A percentile compares a stretch with the other conserved stretches of the same genome.
Evolutionary conservation across 2,113 vertebrate genomes (phyloP).

Genomic region (Peromyscus maniculatus): DNA sequence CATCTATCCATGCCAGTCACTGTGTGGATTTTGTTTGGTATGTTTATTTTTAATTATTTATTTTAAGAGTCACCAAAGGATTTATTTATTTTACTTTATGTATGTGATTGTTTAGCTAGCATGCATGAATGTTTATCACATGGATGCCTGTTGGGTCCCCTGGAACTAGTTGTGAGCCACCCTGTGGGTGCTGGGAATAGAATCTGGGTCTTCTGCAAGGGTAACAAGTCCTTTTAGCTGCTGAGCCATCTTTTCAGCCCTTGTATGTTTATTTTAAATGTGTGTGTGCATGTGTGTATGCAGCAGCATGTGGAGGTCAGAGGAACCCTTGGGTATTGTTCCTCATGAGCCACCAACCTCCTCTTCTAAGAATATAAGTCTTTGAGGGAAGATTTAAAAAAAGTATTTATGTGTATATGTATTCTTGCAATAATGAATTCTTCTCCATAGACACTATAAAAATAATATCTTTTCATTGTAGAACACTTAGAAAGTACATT

Average conservation of each 20-base stretch:
- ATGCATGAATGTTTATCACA: background rate
- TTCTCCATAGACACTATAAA: background rate
- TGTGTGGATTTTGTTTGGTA: background rate
- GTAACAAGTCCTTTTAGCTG: background rate
- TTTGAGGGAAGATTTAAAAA: background rate
- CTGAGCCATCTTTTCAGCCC: background rate
- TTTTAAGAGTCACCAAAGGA: background rate
- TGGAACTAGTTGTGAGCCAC: background rate
- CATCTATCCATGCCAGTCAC: background rate
- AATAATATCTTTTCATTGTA: constrained; percentile 31
- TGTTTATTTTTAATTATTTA: background rate
- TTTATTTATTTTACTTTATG: background rate
- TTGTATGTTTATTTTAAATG: background rate
- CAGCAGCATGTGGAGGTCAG: too few species aligned
- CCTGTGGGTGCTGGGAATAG: background rate
- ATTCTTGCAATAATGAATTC: constrained; percentile 35
- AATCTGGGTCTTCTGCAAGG: background rate
- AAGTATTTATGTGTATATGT: background rate
- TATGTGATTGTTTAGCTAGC: background rate
- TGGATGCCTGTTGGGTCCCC: background rate
- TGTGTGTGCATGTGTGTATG: background rate
- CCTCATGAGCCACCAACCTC: too few species aligned
- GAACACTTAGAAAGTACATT: constrained; percentile 34
- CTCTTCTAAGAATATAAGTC: background rate
- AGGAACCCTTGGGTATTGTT: background rate